Evolutionary conservation across 2,113 vertebrate species (phyloP), one percentile per base, ranked within the genome.

Genomic region (Cephalopterus ornatus): DNA sequence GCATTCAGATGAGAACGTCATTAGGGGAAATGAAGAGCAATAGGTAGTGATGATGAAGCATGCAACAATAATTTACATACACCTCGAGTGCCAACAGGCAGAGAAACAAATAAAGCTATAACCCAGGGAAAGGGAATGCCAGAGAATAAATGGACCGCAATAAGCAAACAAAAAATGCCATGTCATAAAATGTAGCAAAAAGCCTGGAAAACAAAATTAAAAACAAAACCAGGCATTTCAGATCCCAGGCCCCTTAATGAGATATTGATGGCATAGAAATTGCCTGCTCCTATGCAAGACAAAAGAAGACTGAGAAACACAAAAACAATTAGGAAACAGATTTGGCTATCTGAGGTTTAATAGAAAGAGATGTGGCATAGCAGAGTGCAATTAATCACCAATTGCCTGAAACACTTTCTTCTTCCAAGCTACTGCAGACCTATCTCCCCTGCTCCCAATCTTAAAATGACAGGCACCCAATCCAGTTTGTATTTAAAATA

Each of bases 281-380:
- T 96, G 84, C 94, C 66, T 94, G 39, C 73, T 96, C 68, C 93
- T 96, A 53, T 96, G 85, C 91, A 95, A 97, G 83, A 95, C 35
- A 95, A 90, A 95, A 75, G 89, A 96, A 97, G 90, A 44, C 92
- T 84, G 70, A 95, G 71, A 97, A 93, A 94, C 65, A 95, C 84
- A 96, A 92, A 96, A 97, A 94, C 94, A 93, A 97, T 97, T 97
- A 97, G 78, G 89, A 87, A 97, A 85, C 42, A 71, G 81, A 82
- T 95, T 92, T 93, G 82, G 82, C 81, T 77, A 90, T 89, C 88
- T 85, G 58, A 87, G 47, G 74, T 85, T 93, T 96, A 96, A 68
- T 93, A 79, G 96, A 77, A 95, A 82, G 92, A 97, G 95, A 95
- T 97, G 93, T 91, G 85, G 95, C 93, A 83, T 82, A 92, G 68